A percentile compares a stretch with the other conserved stretches of the same genome.
These are phyloP conservation scores for Simalia tracyae DNA, from an alignment of 2,797 vertebrate species.

Conservation along the genomic window DNA sequence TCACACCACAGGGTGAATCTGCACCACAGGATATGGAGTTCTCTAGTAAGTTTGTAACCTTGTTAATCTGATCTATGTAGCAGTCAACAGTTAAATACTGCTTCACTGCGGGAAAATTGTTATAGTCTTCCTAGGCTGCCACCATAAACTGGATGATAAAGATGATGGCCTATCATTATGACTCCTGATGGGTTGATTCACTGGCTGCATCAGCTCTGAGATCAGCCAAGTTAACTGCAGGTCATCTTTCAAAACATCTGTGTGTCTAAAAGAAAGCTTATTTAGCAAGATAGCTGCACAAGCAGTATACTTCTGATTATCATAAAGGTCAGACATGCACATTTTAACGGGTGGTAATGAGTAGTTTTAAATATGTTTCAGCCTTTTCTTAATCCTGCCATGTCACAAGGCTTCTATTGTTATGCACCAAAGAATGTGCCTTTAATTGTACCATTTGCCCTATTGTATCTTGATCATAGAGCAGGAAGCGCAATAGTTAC, in stretches of 20 bases:
- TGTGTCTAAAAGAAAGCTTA: slow-evolving; percentile 74
- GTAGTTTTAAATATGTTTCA: slow-evolving; percentile 81
- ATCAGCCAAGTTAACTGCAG: slow-evolving; percentile 74
- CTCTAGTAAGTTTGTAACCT: slow-evolving; percentile 68
- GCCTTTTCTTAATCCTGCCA: slow-evolving; percentile 78
- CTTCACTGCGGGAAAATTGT: slow-evolving; percentile 55
- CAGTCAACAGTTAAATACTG: slow-evolving; percentile 69
- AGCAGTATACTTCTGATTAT: slow-evolving; percentile 74
- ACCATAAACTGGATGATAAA: slow-evolving; percentile 70
- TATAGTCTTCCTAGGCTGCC: slow-evolving; percentile 64
- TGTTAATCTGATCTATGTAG: slow-evolving; percentile 70
- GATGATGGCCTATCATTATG: slow-evolving; percentile 71
- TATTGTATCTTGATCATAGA: slow-evolving; percentile 76
- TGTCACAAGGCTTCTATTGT: slow-evolving; percentile 80
- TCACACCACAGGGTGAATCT: slow-evolving; percentile 66
- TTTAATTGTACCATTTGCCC: slow-evolving; percentile 82
- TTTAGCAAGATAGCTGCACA: slow-evolving; percentile 68
- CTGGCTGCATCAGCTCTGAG: slow-evolving; percentile 61
- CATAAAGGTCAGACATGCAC: slow-evolving; percentile 81
- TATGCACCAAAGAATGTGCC: slow-evolving; percentile 76
- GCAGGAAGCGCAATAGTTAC: slow-evolving; percentile 68
- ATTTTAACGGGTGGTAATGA: slow-evolving; percentile 80
- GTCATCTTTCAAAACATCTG: slow-evolving; percentile 71
- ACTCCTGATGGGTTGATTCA: slow-evolving; percentile 71
- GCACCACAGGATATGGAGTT: slow-evolving; percentile 61